These are phyloP conservation scores for Clivina fossor DNA, from an alignment of 2,888 invertebrate genomes.

Conservation along the genomic window DNA sequence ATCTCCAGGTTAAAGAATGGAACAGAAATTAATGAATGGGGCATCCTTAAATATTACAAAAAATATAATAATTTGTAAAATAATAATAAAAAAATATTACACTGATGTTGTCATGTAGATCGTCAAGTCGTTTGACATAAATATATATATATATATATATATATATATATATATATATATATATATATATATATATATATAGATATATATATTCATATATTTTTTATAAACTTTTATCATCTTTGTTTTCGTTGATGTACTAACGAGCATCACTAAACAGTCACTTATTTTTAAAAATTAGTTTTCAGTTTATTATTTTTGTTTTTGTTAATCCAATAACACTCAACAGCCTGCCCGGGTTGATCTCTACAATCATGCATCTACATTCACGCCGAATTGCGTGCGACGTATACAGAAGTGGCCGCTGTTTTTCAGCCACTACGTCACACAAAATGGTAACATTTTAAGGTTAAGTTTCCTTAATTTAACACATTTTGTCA, in stretches of 20 bases:
- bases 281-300: conserved; percentile 25
- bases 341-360: conserved; percentile 22
- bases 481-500: neutral
- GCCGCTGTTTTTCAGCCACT: neutral
- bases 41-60: too few species aligned
- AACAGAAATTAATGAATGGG: too few species aligned
- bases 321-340: conserved; percentile 3
- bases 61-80: too few species aligned
- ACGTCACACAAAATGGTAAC: neutral
- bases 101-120: too few species aligned
- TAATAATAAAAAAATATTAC: too few species aligned
- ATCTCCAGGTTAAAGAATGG: too few species aligned
- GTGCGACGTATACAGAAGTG: neutral
- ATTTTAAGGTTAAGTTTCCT: neutral
- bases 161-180: too few species aligned
- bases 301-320: conserved; percentile 16
- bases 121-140: too few species aligned
- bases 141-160: too few species aligned
- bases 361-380: conserved; percentile 27
- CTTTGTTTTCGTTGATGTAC: conserved; percentile 19
- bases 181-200: too few species aligned
- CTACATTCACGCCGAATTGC: conserved; percentile 6
- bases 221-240: too few species aligned
- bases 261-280: conserved; percentile 13
- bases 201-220: too few species aligned